Evolutionary conservation across 2,113 vertebrate species (phyloP).

Genomic region (Callionymus lyra): DNA sequence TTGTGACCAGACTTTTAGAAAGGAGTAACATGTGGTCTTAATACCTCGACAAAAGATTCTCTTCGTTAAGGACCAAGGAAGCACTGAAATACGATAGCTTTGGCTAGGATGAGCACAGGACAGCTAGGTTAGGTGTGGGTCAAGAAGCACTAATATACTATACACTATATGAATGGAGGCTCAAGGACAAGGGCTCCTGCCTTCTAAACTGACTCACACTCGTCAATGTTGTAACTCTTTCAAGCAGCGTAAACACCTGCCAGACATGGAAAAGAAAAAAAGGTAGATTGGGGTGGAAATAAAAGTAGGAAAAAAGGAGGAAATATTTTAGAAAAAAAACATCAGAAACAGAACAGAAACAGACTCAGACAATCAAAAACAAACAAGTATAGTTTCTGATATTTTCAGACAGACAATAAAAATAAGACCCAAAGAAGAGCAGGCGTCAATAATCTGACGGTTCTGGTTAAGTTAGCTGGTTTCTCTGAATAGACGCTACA

Average conservation of each 20-base stretch:
- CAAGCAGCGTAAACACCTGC: conserved; percentile 76
- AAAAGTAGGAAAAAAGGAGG: conserved; percentile 53
- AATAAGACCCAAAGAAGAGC: neutral
- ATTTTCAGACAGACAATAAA: conserved; percentile 34
- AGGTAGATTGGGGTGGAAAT: conserved; percentile 59
- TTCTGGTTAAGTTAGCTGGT: no score
- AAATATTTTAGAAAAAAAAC: conserved; percentile 7
- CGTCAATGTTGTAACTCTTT: conserved; percentile 75
- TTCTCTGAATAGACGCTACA: no score
- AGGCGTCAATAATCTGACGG: no score
- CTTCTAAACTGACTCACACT: conserved; percentile 72
- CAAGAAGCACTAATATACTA: conserved; percentile 19
- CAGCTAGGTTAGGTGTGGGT: conserved; percentile 48
- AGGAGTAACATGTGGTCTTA: no score
- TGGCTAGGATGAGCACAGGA: conserved; percentile 59
- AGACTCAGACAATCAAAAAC: conserved; percentile 33
- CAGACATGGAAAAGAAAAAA: conserved; percentile 54
- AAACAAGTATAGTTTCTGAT: conserved; percentile 41
- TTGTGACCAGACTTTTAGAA: conserved; percentile 12
- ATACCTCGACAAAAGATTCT: conserved; percentile 46
- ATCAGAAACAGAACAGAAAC: conserved; percentile 24
- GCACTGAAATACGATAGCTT: conserved; percentile 4
- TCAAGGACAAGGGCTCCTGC: conserved; percentile 20
- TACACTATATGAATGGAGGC: conserved; percentile 6
- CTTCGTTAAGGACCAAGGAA: conserved; percentile 48